These are phyloP conservation scores for Dendrolimus kikuchii DNA, from an alignment of 1,140 invertebrate genomes.

Conservation along the genomic window DNA sequence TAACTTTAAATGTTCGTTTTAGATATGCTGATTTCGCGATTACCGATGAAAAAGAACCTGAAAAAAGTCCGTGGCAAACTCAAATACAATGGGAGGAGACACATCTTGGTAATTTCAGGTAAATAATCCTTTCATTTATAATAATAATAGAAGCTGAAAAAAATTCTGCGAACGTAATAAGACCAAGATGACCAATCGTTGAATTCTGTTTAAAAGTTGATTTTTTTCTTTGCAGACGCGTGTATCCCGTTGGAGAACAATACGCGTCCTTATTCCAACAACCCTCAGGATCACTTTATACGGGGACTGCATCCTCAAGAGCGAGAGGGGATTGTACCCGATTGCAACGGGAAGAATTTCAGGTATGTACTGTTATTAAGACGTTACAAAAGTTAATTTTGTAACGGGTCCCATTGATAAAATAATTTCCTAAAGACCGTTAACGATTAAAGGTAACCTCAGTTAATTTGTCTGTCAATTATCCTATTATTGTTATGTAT, in stretches of 20 bases:
- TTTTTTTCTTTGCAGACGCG: constrained; percentile 35
- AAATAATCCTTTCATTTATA: constrained; percentile 32
- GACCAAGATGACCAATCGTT: too few relatives aligned
- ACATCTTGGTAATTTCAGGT: constrained; percentile 83
- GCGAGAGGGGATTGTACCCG: constrained; percentile 80
- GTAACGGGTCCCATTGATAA: too few relatives aligned
- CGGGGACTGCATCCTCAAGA: constrained; percentile 83
- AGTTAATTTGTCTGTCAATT: not conserved
- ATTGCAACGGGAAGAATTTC: constrained; percentile 75
- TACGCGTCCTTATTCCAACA: constrained; percentile 84
- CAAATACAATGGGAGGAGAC: constrained; percentile 84
- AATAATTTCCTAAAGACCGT: too few relatives aligned
- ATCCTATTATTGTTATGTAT: constrained; percentile 1
- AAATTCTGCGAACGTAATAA: too few relatives aligned
- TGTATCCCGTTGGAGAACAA: constrained; percentile 69
- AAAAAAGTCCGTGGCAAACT: constrained; percentile 70
- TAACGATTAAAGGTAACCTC: too few relatives aligned
- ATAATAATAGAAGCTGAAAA: too few relatives aligned
- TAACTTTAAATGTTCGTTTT: constrained; percentile 7
- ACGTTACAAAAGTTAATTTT: too few relatives aligned
- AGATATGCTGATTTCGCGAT: constrained; percentile 51
- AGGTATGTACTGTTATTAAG: constrained; percentile 43
- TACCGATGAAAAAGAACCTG: constrained; percentile 51
- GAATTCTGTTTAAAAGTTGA: too few relatives aligned
- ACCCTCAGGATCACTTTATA: constrained; percentile 80